Conservation (phyloP, 2,888 invertebrate genomes). For the Nipponacmea schrenckii region DNA sequence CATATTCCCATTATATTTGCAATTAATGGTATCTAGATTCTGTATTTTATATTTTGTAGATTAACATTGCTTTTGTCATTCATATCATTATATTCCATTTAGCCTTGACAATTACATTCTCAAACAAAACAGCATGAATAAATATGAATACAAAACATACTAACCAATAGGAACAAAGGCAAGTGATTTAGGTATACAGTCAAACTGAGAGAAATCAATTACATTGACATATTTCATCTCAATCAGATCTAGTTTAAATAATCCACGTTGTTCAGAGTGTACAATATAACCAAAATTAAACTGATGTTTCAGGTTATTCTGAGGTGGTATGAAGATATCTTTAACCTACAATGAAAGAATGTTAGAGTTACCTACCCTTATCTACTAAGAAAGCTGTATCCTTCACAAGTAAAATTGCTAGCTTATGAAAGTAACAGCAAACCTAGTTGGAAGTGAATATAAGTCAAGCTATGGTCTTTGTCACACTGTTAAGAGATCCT, state of each 20-base stretch:
- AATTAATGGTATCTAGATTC: no score
- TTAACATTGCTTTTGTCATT: no score
- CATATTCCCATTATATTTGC: no score
- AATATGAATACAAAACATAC: constrained; percentile 51
- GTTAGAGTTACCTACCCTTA: background rate
- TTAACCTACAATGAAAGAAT: constrained; percentile 56
- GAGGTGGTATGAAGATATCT: constrained; percentile 65
- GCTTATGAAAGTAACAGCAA: background rate
- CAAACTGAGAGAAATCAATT: constrained; percentile 78
- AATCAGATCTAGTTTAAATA: constrained; percentile 79
- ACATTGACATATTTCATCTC: constrained; percentile 79
- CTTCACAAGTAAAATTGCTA: background rate
- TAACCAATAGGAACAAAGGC: constrained; percentile 80
- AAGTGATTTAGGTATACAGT: constrained; percentile 78
- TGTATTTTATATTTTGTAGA: no score
- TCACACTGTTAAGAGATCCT: no score
- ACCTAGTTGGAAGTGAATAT: no score
- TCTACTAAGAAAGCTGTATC: background rate
- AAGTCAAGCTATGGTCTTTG: no score
- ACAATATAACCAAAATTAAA: constrained; percentile 81
- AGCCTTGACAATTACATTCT: background rate
- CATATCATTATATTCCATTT: no score
- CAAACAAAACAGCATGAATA: background rate
- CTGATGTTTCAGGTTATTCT: constrained; percentile 70
- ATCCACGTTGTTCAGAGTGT: constrained; percentile 78